A percentile compares a stretch with the other conserved stretches of the same genome.
Evolutionary conservation across 2,797 vertebrate genomes (phyloP).

Genomic region (Lemur catta): DNA sequence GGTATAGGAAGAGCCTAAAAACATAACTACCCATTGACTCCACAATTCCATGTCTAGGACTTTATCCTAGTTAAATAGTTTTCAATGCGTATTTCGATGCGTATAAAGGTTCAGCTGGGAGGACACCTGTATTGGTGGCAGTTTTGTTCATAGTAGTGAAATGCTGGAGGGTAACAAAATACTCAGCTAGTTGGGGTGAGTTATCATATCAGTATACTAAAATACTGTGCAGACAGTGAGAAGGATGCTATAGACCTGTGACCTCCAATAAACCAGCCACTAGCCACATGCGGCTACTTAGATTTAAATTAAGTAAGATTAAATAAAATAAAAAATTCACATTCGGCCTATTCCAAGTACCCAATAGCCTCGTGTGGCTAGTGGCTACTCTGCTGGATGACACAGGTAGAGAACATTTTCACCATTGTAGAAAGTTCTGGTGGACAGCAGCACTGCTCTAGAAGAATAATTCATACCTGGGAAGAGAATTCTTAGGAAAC

Average conservation of each 20-base stretch:
- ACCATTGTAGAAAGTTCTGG: not conserved
- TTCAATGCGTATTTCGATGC: not conserved
- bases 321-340: not conserved
- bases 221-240: not conserved
- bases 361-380: not conserved
- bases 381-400: not conserved
- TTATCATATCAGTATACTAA: not conserved
- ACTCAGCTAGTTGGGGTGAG: not conserved
- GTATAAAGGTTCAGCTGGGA: not conserved
- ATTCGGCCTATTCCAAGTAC: not conserved
- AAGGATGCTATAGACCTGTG: not conserved
- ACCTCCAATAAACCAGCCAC: not conserved
- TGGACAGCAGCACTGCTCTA: not conserved
- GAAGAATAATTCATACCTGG: not conserved
- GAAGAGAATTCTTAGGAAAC: not conserved
- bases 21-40: not conserved
- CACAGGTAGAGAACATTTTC: not conserved
- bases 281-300: not conserved
- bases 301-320: not conserved
- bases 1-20: not conserved
- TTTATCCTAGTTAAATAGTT: not conserved
- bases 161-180: not conserved
- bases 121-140: not conserved
- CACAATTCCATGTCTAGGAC: not conserved
- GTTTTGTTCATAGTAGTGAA: not conserved